Percentiles rank a stretch among this genome's conserved stretches.
Conservation (phyloP, 2,888 invertebrate species). For the Tineola bisselliella region DNA sequence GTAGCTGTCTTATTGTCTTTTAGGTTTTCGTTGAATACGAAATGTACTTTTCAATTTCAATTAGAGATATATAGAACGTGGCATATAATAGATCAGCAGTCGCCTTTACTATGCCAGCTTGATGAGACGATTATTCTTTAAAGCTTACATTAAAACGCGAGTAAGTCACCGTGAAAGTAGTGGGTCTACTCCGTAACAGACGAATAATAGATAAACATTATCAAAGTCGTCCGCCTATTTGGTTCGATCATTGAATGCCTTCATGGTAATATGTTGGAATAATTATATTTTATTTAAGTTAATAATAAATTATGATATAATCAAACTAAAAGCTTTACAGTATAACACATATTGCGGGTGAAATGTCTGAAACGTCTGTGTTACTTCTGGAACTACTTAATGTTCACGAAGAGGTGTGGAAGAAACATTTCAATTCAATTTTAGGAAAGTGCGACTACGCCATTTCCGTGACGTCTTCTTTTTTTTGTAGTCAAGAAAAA, state of each 20-base stretch:
- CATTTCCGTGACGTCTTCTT: not conserved
- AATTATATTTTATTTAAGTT: not conserved
- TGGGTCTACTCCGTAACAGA: too few species aligned
- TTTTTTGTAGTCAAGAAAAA: not conserved
- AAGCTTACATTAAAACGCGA: too few species aligned
- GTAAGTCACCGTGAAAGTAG: too few species aligned
- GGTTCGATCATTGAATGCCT: too few species aligned
- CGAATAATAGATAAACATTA: too few species aligned
- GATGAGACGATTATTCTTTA: too few species aligned
- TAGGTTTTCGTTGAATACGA: not conserved
- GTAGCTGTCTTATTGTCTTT: not conserved
- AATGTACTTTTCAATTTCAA: not conserved
- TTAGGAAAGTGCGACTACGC: not conserved
- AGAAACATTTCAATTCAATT: conserved; percentile 1
- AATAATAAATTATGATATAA: not conserved
- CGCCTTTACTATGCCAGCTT: too few species aligned
- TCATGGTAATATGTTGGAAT: too few species aligned
- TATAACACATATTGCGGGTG: not conserved
- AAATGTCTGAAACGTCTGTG: not conserved
- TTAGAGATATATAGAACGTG: too few species aligned
- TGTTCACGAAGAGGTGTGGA: conserved; percentile 1
- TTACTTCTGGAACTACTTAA: not conserved
- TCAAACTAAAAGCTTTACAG: not conserved
- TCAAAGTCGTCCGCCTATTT: too few species aligned
- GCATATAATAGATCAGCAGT: too few species aligned